Base-by-base conservation (phyloP, 2,113 vertebrate genomes). In the Tretioscincus oriximinensis region DNA sequence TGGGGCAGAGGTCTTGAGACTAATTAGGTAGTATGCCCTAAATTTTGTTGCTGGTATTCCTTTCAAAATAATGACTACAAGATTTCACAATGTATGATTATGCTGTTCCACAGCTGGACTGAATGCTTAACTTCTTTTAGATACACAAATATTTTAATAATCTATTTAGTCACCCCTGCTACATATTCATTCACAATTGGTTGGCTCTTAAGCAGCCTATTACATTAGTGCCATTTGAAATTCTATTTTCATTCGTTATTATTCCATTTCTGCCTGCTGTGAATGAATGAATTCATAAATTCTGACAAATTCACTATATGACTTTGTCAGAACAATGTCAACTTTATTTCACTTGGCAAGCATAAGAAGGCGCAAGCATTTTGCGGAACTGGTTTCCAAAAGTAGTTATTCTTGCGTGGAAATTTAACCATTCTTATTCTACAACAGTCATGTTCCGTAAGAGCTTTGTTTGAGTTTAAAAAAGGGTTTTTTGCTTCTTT, bases 271-370 rank as follows among this genome's bases (percentile, higher is more conserved):
- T 16, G 89, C 85, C 76, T 88, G 51, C 69, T 86, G n/a, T 12
- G 9, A 66, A 91, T 88, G 87, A n/a, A n/a, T n/a, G n/a, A n/a
- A n/a, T n/a, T n/a, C n/a, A n/a, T n/a, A n/a, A n/a, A n/a, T n/a
- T n/a, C n/a, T n/a, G n/a, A n/a, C 81, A 90, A 87, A 91, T 91
- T 64, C 87, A 71, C 41, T 75, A 67, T 54, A 88, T 85, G 80
- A 89, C 90, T 91, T 91, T 86, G 85, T 92, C 89, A 91, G 85
- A 90, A 91, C 88, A 86, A 87, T 88, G 77, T 84, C 81, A 81
- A 85, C 72, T 78, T 81, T 80, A 91, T 88, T 88, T 64, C 2
- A 1, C 76, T 85, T 91, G 91, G 87, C 89, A 91, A 77, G 85
- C 91, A 80, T 85, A 84, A 31, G 2, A 0, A 28, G 26, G 74